These are phyloP conservation scores for Chloroclystis v-ata DNA, from an alignment of 2,888 invertebrate species.

Conservation along the genomic window DNA sequence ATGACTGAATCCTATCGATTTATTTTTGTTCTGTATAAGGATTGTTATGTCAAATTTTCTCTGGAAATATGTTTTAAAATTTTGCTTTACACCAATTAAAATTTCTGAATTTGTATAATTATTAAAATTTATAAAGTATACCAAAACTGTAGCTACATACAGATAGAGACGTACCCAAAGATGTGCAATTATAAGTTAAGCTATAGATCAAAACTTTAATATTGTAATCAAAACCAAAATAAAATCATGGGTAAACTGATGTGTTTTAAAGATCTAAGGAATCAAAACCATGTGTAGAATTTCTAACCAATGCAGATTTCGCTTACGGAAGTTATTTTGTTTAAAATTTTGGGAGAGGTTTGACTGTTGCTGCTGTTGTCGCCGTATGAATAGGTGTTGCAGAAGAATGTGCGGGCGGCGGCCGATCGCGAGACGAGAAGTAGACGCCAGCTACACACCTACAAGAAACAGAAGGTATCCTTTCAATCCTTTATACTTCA, in stretches of 20 bases:
- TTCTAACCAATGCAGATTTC: slow-evolving; percentile 9
- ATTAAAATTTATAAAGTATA: too few relatives aligned
- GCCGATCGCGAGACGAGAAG: background rate
- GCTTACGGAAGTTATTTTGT: slow-evolving; percentile 10
- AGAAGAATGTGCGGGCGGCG: slow-evolving; percentile 11
- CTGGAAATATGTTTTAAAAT: too few relatives aligned
- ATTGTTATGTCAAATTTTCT: too few relatives aligned
- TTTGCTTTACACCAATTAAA: too few relatives aligned
- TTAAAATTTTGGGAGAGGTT: slow-evolving; percentile 21
- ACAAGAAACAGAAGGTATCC: background rate
- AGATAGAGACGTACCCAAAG: too few relatives aligned
- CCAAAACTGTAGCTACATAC: too few relatives aligned
- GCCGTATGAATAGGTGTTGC: background rate
- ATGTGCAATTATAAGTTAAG: too few relatives aligned
- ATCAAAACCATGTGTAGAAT: background rate
- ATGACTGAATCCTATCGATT: too few relatives aligned
- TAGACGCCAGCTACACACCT: background rate
- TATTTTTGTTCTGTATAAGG: too few relatives aligned
- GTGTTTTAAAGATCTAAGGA: background rate
- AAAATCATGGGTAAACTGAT: slow-evolving; percentile 19
- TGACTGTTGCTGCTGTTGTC: background rate
- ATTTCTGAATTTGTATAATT: too few relatives aligned
- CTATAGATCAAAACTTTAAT: too few relatives aligned
- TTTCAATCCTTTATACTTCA: background rate
- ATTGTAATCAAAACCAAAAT: background rate